These are phyloP conservation scores for Hapalemur alaotrensis DNA, from an alignment of 2,797 vertebrate genomes.

Conservation along the genomic window DNA sequence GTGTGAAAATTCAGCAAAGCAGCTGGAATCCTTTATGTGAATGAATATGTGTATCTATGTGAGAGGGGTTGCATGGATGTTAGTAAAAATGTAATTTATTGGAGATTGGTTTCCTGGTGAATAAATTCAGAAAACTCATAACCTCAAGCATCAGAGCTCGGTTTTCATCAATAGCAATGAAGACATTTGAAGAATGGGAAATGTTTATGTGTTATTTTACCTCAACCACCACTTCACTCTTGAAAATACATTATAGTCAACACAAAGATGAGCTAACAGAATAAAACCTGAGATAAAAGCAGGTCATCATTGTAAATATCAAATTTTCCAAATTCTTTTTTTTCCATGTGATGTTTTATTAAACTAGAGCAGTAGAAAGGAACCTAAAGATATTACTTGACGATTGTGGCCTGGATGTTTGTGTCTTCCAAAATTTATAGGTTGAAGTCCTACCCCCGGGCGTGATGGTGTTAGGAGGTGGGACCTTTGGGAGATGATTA, in stretches of 20 bases:
- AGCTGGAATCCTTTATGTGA: slow-evolving; percentile 61
- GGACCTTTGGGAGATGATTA: neutral
- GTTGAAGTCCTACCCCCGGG: rapidly evolving
- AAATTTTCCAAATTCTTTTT: slow-evolving; percentile 15
- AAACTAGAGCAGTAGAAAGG: neutral
- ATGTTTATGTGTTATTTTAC: neutral
- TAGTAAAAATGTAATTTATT: slow-evolving; percentile 45
- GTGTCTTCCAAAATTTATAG: neutral
- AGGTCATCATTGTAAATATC: neutral
- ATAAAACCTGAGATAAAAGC: neutral
- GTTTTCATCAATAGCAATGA: slow-evolving; percentile 11
- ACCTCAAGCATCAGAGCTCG: neutral
- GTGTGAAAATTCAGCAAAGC: slow-evolving; percentile 60
- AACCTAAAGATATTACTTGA: neutral
- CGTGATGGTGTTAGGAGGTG: neutral
- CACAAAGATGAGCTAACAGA: neutral
- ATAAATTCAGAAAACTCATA: slow-evolving; percentile 20
- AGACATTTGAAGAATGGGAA: neutral
- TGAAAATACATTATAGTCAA: neutral
- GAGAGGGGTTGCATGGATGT: neutral
- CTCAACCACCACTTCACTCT: neutral
- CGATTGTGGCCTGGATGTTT: neutral
- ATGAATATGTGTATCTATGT: neutral
- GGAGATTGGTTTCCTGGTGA: slow-evolving; percentile 2
- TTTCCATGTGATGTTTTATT: neutral